phyloP scores from a whole-genome alignment of 1,140 invertebrate genomes.

The Sminthurides bifidus region DNA sequence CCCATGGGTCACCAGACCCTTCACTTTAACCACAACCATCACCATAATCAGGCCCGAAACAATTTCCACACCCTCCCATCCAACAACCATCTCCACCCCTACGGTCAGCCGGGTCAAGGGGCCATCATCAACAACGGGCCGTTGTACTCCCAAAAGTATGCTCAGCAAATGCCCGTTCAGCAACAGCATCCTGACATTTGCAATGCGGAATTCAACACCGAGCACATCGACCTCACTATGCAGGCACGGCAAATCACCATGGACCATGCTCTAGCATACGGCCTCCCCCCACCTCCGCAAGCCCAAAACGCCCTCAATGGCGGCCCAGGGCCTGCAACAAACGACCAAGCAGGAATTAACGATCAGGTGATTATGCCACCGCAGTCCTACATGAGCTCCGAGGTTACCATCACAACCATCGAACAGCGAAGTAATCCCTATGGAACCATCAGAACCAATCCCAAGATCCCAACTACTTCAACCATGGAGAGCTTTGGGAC shows the following conservation, averaged over 20 bases:
- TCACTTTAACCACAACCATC: conserved; percentile 11
- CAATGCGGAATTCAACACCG: conserved; percentile 25
- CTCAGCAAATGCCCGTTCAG: neutral
- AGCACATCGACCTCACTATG: conserved; percentile 17
- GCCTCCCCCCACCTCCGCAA: neutral
- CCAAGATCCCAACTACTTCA: conserved; percentile 15
- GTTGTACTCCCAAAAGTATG: neutral
- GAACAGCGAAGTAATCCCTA: conserved; percentile 21
- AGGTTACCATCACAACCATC: conserved; percentile 29
- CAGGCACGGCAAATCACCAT: conserved; percentile 1
- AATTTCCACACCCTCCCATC: conserved; percentile 9
- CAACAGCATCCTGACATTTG: conserved; percentile 27
- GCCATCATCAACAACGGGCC: neutral
- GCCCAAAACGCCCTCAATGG: neutral
- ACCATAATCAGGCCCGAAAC: conserved; percentile 4
- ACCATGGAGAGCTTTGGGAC: conserved; percentile 32
- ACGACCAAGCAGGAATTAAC: neutral
- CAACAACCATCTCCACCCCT: conserved; percentile 3
- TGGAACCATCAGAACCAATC: conserved; percentile 25
- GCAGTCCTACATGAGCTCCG: conserved; percentile 29
- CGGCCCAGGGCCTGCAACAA: neutral
- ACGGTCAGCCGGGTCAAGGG: neutral
- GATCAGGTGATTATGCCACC: conserved; percentile 18
- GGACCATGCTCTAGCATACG: conserved; percentile 1
- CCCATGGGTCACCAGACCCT: conserved; percentile 9